Conservation (phyloP, 2,888 invertebrate genomes). For the Nebria salina region DNA sequence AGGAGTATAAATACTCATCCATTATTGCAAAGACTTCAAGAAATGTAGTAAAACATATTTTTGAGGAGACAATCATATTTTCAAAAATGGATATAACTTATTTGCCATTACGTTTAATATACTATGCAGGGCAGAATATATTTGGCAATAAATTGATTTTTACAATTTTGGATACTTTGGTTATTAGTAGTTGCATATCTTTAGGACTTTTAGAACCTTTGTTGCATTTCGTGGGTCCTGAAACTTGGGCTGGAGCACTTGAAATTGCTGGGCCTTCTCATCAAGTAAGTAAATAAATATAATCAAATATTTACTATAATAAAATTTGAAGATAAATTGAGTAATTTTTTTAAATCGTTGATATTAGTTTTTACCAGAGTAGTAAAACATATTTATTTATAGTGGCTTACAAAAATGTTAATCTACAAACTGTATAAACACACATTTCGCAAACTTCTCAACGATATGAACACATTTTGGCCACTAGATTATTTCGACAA, state of each 20-base stretch:
- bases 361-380: background rate
- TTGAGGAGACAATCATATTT: too few relatives aligned
- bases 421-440: constrained; percentile 29
- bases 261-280: constrained; percentile 35
- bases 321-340: background rate
- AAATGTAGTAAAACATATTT: too few relatives aligned
- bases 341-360: too few relatives aligned
- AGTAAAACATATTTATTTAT: background rate
- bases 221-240: constrained; percentile 29
- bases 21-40: background rate
- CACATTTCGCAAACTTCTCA: constrained; percentile 20
- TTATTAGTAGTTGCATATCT: constrained; percentile 25
- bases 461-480: constrained; percentile 26
- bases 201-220: constrained; percentile 31
- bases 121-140: constrained; percentile 32
- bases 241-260: constrained; percentile 36
- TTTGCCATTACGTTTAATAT: constrained; percentile 31
- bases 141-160: constrained; percentile 20
- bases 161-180: constrained; percentile 19
- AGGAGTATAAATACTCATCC: background rate
- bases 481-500: constrained; percentile 14
- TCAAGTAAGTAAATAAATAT: constrained; percentile 13
- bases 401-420: constrained; percentile 33
- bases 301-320: background rate
- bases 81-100: constrained; percentile 25